Evolutionary conservation across 1,140 invertebrate genomes (phyloP).

Genomic region (Druon quercuslanigerum): DNA sequence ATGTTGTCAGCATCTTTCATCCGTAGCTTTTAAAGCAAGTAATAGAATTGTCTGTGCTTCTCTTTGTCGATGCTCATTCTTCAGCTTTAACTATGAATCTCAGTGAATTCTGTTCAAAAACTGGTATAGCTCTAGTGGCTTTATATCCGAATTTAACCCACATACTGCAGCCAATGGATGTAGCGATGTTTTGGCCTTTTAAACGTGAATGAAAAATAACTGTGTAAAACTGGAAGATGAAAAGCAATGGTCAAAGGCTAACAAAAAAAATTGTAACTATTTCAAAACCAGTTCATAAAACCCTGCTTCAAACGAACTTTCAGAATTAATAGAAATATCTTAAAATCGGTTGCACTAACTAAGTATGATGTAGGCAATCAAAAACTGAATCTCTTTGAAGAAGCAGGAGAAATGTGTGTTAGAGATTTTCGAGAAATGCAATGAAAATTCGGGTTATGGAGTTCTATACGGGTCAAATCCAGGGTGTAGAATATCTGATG

Average conservation of each 20-base stretch:
- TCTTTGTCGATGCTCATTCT: conserved; percentile 50
- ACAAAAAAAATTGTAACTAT: neutral
- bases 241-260: neutral
- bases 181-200: conserved; percentile 63
- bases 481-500: too few species aligned
- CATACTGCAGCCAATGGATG: conserved; percentile 68
- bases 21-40: conserved; percentile 42
- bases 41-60: conserved; percentile 45
- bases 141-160: conserved; percentile 70
- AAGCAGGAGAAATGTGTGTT: too few species aligned
- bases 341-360: too few species aligned
- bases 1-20: conserved; percentile 52
- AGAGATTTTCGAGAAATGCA: too few species aligned
- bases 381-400: too few species aligned
- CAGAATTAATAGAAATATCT: too few species aligned
- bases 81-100: neutral
- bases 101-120: conserved; percentile 48
- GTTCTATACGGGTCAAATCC: too few species aligned
- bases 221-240: neutral
- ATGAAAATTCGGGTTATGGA: too few species aligned
- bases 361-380: too few species aligned
- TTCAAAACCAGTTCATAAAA: neutral
- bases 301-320: too few species aligned
- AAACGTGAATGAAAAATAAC: conserved; percentile 33
- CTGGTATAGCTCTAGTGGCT: conserved; percentile 63